These are phyloP conservation scores for Phoebastria nigripes DNA, from an alignment of 2,797 vertebrate species.

Conservation along the genomic window DNA sequence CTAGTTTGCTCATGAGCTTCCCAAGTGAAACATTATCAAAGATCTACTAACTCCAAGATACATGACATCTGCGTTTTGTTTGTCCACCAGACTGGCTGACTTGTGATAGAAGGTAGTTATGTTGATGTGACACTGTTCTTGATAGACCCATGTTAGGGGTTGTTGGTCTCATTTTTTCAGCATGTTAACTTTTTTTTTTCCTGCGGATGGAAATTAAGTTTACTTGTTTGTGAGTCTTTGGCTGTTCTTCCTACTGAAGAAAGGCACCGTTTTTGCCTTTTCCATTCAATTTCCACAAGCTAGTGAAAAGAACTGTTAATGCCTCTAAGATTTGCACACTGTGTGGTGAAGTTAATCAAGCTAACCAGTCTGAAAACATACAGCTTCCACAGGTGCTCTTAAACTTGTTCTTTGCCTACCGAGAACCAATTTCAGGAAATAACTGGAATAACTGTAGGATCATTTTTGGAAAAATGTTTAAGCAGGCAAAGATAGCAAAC, in stretches of 20 bases:
- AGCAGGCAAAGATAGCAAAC: background rate
- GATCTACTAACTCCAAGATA: background rate
- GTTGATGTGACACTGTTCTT: background rate
- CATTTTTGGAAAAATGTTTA: background rate
- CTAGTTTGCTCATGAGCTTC: rapidly evolving
- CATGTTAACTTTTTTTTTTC: background rate
- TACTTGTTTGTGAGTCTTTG: background rate
- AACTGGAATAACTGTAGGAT: background rate
- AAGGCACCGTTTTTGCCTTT: background rate
- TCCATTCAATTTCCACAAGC: background rate
- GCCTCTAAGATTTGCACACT: background rate
- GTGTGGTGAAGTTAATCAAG: background rate
- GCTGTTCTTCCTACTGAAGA: background rate
- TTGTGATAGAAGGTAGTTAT: background rate
- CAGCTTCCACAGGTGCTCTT: background rate
- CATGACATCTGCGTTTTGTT: rapidly evolving
- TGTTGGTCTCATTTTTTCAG: background rate
- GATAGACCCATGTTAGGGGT: background rate
- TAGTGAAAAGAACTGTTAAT: background rate
- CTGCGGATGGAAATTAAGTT: background rate
- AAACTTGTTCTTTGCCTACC: background rate
- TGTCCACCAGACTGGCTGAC: background rate
- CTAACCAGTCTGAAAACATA: background rate
- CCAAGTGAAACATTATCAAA: background rate
- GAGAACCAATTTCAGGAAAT: background rate